Conservation (phyloP, 2,797 vertebrate species). For the Amazona finschi region DNA sequence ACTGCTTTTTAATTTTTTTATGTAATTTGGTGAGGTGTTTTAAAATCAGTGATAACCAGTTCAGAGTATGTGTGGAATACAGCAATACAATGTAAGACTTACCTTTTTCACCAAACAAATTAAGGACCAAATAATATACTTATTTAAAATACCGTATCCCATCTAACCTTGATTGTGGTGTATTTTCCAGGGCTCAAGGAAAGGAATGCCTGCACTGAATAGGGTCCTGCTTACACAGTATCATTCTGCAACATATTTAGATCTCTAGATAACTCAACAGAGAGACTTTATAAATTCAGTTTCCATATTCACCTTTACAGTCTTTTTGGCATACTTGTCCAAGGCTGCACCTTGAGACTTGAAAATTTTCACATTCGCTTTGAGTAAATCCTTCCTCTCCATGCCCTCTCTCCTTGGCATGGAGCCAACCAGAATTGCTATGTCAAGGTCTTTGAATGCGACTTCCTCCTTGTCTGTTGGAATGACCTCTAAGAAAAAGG, state of each 20-base stretch:
- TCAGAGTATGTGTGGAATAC: neutral
- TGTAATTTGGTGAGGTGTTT: neutral
- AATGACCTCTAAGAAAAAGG: conserved; percentile 81
- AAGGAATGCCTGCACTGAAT: neutral
- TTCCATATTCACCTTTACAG: conserved; percentile 85
- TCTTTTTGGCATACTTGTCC: conserved; percentile 94
- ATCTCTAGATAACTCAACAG: neutral
- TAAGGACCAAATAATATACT: neutral
- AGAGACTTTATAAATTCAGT: neutral
- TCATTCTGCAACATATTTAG: neutral
- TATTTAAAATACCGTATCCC: neutral
- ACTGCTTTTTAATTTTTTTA: neutral
- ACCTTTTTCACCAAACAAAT: neutral
- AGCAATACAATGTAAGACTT: neutral
- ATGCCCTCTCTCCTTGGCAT: conserved; percentile 96
- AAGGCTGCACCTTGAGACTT: conserved; percentile 90
- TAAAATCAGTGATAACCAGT: neutral
- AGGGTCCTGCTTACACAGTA: neutral
- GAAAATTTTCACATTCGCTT: conserved; percentile 95
- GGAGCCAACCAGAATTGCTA: conserved; percentile 92
- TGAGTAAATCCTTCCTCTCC: conserved; percentile 96
- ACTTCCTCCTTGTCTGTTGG: conserved; percentile 92
- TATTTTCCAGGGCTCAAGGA: neutral
- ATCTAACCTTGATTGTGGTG: neutral
- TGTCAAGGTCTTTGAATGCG: conserved; percentile 91